These are phyloP conservation scores for Cyclina sinensis DNA, from an alignment of 1,140 invertebrate genomes.

Conservation along the genomic window DNA sequence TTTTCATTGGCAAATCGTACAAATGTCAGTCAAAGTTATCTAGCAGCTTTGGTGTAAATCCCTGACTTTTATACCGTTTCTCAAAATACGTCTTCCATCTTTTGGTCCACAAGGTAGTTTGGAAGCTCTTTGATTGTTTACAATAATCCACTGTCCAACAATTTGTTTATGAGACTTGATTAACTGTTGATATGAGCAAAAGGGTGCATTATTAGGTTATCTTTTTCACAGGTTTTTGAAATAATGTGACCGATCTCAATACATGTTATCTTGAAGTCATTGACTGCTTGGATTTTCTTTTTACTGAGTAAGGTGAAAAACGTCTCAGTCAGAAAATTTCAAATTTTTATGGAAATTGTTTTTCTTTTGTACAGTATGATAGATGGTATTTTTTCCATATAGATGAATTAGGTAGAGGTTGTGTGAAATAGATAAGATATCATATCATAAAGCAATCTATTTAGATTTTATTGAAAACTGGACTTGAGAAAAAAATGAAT, in stretches of 20 bases:
- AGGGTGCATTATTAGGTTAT: slow-evolving; percentile 28
- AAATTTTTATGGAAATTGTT: slow-evolving; percentile 47
- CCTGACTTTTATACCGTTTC: slow-evolving; percentile 36
- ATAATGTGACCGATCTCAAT: slow-evolving; percentile 20
- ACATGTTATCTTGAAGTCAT: not conserved
- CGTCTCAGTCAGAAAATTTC: slow-evolving; percentile 36
- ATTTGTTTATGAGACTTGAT: slow-evolving; percentile 43
- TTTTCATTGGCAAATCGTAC: slow-evolving; percentile 4
- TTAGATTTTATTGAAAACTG: slow-evolving; percentile 31
- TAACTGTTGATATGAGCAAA: not conserved
- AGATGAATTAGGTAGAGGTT: slow-evolving; percentile 10
- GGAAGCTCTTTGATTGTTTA: slow-evolving; percentile 5
- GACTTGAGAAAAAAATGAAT: slow-evolving; percentile 35
- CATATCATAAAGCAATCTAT: not conserved
- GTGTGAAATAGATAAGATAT: slow-evolving; percentile 39
- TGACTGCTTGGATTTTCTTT: no score
- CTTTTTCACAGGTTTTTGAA: slow-evolving; percentile 55
- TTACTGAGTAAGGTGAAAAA: slow-evolving; percentile 6
- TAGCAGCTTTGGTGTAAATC: slow-evolving; percentile 28
- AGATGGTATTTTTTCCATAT: not conserved
- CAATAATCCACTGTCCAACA: slow-evolving; percentile 34
- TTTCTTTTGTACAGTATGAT: slow-evolving; percentile 30
- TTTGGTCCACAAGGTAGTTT: not conserved
- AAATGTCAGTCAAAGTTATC: slow-evolving; percentile 47
- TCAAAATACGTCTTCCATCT: not conserved